Percentiles rank a stretch among this genome's conserved stretches.
Evolutionary conservation across 2,888 invertebrate genomes (phyloP).

Genomic region (Apantesis nais): DNA sequence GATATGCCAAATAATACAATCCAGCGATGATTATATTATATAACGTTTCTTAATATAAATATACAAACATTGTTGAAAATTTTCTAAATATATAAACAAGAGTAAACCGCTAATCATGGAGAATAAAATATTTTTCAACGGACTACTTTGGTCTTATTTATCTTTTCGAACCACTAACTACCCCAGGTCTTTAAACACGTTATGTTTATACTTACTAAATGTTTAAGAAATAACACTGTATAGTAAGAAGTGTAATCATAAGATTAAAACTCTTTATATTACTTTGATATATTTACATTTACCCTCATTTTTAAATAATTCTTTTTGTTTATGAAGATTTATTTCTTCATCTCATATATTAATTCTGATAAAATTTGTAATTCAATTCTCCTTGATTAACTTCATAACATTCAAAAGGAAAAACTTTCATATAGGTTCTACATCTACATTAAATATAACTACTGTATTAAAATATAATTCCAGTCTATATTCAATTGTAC

Average conservation of each 20-base stretch:
- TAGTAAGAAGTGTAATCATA: not conserved
- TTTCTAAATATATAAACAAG: constrained; percentile 83
- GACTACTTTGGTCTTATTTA: constrained; percentile 69
- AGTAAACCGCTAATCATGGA: constrained; percentile 80
- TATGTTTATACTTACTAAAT: not conserved
- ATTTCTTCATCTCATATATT: not conserved
- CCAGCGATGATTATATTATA: constrained; percentile 80
- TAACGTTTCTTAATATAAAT: constrained; percentile 81
- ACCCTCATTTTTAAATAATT: not conserved
- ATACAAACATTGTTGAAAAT: constrained; percentile 84
- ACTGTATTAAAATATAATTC: not conserved
- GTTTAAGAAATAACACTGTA: not conserved
- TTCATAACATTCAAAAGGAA: not conserved
- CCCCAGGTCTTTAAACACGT: no score
- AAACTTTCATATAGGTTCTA: not conserved
- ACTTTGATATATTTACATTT: not conserved
- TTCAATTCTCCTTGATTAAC: not conserved
- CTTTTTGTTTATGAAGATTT: not conserved
- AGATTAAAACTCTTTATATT: not conserved
- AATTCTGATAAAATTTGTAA: not conserved
- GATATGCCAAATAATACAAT: constrained; percentile 83
- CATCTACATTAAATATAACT: not conserved
- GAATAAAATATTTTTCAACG: constrained; percentile 85
- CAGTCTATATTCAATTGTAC: no score
- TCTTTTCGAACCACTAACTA: not conserved